Evolutionary conservation across 2,888 invertebrate species (phyloP), one percentile per base, ranked within the genome.

Genomic region (Idaea biselata): DNA sequence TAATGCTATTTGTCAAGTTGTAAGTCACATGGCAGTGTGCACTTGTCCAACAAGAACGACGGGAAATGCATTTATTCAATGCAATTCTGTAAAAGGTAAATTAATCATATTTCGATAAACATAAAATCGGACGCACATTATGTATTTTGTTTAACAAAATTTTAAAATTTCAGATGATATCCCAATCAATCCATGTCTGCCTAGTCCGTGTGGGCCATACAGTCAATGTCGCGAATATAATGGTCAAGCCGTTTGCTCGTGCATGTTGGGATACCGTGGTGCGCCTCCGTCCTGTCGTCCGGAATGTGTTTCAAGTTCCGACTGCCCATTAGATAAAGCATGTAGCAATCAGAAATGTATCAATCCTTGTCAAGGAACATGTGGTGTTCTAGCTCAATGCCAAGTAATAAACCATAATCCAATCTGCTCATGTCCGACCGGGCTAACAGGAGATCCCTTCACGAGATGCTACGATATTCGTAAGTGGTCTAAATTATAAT

Each of bases 21-120:
- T 95, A 54, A 96, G 95, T 77, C 97, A 97, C 77, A 94, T 96
- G 80, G 96, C 97, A 8, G 94, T 95, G 75, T 97, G 97, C 76
- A 94, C 94, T 57, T 97, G 97, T 81, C 94, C 95, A n/a, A 82
- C 88, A 32, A 95, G 94, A 75, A 95, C 94, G 80, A 89, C 94
- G 44, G 97, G 97, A 74, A 95, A 96, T 84, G 95, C 96, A 58
- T 94, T 96, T 86, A 90, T 95, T 64, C 89, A 94, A 68, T 96
- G 96, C 76, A 91, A 88, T 67, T 93, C 93, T 6, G 81, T 94
- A 55, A 93, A 88, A 88, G 93, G 94, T 94, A 86, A 74, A 77
- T 60, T 61, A 54, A 60, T 44, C 60, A 32, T 58, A 18, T 53
- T 54, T 18, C 56, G 11, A 18, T 44, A 17, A 58, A 31, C 0